Conservation (phyloP, 2,888 invertebrate species). For the Helicoverpa assulta region DNA sequence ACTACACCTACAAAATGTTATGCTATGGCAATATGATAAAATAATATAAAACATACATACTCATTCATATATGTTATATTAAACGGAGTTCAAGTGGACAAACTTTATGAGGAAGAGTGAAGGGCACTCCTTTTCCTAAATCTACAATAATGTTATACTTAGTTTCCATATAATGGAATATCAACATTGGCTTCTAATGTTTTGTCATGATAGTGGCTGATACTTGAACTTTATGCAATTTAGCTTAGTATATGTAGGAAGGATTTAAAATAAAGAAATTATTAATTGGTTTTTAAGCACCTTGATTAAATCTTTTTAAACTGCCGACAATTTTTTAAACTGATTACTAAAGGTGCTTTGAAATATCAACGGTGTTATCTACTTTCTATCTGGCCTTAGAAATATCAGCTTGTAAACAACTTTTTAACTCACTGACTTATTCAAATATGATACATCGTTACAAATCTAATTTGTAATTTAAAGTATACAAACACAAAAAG, state of each 20-base stretch:
- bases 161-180: constrained; percentile 39
- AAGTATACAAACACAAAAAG: too few relatives aligned
- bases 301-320: too few relatives aligned
- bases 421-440: background rate
- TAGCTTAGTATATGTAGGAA: background rate
- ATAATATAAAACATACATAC: background rate
- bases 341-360: too few relatives aligned
- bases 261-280: background rate
- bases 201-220: background rate
- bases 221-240: constrained; percentile 3
- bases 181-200: constrained; percentile 25
- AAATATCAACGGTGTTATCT: background rate
- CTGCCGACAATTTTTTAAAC: too few relatives aligned
- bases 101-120: constrained; percentile 32
- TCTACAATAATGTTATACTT: constrained; percentile 32
- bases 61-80: background rate
- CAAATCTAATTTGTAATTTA: too few relatives aligned
- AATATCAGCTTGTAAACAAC: background rate
- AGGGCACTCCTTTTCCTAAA: constrained; percentile 36
- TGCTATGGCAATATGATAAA: too few relatives aligned
- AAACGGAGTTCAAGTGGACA: constrained; percentile 14
- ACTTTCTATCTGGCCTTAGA: background rate
- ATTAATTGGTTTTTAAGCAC: too few relatives aligned
- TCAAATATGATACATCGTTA: too few relatives aligned
- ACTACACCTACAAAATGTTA: too few relatives aligned